Base-by-base conservation (phyloP, 2,888 invertebrate genomes). In the Apocheima hispidaria region DNA sequence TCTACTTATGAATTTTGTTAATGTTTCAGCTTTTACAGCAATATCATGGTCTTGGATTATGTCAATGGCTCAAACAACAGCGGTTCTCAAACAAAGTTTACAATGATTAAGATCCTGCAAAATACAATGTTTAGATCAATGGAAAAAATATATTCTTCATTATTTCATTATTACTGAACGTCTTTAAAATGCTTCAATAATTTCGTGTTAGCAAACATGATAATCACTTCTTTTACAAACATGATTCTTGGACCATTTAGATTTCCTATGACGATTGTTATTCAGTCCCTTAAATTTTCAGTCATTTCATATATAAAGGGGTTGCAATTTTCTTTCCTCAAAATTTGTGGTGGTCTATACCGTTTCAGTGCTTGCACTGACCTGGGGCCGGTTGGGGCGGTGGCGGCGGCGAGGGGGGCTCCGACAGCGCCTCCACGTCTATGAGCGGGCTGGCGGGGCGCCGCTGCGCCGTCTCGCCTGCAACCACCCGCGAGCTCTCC, bases 381-480 rank as follows among this genome's bases (percentile, higher is more conserved):
- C 95, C 95, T 95, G 93, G 92, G 55, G 80, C 76, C 72, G 81
- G 74, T 41, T 75, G 72, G 72, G 82, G 81, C 79, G 92, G 93
- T 75, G 93, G 65, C 75, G 87, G 86, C 73, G 89, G 87, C 78
- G 93, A 93, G 78, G 93, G 93, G 82, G 93, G 93, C 85, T 94
- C 94, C 71, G 94, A 94, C 73, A 94, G 93, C 77, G 94, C 94
- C 88, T 95, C 95, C 83, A 95, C 95, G 88, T 95, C 95, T 82
- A 95, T 94, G 87, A 95, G 93, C 79, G 95, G 95, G 88, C 94
- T 94, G 91, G 93, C 80, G 92, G 92, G 85, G 89, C 94, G 88
- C 86, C 93, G 85, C 90, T 93, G 83, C 83, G 94, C 93, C 91
- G 94, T 94, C 92, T 95, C 94, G 94, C 95, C 95, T 95, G 89